Evolutionary conservation across 2,888 invertebrate genomes (phyloP).

Genomic region (Harmothoe impar): DNA sequence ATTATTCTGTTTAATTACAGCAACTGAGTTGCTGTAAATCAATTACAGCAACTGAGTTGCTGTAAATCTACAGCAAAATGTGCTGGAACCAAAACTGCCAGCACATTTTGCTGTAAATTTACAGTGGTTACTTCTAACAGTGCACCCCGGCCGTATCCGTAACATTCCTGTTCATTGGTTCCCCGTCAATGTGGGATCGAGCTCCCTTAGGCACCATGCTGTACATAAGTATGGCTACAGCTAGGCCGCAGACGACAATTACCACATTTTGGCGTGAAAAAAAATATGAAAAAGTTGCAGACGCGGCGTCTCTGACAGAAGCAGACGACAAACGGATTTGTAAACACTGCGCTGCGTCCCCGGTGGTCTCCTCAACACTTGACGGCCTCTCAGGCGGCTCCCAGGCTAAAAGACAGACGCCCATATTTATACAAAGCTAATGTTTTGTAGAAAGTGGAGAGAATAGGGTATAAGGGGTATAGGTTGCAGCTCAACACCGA

Average conservation of each 20-base stretch:
- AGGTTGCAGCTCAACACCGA: neutral
- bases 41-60: too few species aligned
- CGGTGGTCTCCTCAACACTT: constrained; percentile 42
- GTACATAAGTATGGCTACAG: constrained; percentile 10
- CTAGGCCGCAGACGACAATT: constrained; percentile 14
- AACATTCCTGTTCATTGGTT: too few species aligned
- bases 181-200: too few species aligned
- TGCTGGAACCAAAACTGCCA: too few species aligned
- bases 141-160: too few species aligned
- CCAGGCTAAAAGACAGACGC: neutral
- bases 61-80: too few species aligned
- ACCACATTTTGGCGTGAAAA: neutral
- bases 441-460: neutral
- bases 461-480: neutral
- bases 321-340: constrained; percentile 48
- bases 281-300: neutral
- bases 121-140: too few species aligned
- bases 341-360: constrained; percentile 27
- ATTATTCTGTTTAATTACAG: too few species aligned
- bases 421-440: constrained; percentile 57
- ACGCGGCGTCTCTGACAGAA: neutral
- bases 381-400: neutral
- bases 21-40: too few species aligned
- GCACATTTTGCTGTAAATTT: too few species aligned
- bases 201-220: too few species aligned